Conservation (phyloP, 2,888 invertebrate genomes). For the Diabrotica balteata region DNA sequence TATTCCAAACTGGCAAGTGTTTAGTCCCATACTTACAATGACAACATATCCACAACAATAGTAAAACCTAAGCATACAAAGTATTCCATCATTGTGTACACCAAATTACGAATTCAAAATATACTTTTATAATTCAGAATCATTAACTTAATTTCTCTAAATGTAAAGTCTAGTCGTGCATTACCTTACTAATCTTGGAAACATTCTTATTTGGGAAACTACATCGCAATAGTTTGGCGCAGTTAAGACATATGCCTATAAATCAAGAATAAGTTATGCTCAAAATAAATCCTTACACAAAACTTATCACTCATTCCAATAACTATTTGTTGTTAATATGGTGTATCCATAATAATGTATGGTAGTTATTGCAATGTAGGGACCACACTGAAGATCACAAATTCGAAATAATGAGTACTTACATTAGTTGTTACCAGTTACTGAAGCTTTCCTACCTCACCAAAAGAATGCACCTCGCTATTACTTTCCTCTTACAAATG, state of each 20-base stretch:
- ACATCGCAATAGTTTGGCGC: too few species aligned
- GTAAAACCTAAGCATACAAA: neutral
- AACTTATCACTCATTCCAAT: too few species aligned
- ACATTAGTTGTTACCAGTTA: conserved; percentile 18
- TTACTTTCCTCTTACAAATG: conserved; percentile 1
- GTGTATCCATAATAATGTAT: too few species aligned
- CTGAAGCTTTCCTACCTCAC: conserved; percentile 9
- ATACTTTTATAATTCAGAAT: neutral
- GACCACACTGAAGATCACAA: neutral
- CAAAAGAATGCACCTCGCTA: neutral
- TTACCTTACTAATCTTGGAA: neutral
- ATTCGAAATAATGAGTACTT: conserved; percentile 36
- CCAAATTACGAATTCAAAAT: too few species aligned
- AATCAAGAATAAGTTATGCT: too few species aligned
- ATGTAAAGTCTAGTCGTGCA: too few species aligned
- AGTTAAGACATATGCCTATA: too few species aligned
- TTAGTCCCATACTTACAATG: conserved; percentile 12
- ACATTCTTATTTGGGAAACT: too few species aligned
- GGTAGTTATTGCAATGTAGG: conserved; percentile 5
- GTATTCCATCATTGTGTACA: too few species aligned
- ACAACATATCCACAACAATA: conserved; percentile 7
- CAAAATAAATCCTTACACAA: too few species aligned
- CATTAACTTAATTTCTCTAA: too few species aligned
- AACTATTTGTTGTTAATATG: too few species aligned
- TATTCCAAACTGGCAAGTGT: conserved; percentile 30